phyloP scores from a whole-genome alignment of 2,797 vertebrate genomes.

The Urocyon cinereoargenteus region DNA sequence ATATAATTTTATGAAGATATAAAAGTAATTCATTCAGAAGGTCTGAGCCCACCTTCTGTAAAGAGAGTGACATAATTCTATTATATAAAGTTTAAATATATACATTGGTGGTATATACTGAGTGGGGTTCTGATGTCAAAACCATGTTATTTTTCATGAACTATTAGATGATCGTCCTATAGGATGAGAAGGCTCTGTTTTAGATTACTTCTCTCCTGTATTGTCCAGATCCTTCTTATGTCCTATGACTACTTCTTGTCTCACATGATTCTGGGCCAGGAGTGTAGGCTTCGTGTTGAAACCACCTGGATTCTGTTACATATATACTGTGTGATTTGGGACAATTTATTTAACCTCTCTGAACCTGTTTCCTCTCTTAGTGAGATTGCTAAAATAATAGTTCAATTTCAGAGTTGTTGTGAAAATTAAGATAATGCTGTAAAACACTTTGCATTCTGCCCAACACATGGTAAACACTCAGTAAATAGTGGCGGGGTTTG shows the following conservation, averaged over 20 bases:
- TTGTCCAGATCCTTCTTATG: background rate
- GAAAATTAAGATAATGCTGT: slow-evolving; percentile 5
- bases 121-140: background rate
- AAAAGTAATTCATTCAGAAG: slow-evolving; percentile 48
- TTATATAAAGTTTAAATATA: background rate
- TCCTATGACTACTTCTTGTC: background rate
- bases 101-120: background rate
- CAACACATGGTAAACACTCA: background rate
- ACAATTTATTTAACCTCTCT: background rate
- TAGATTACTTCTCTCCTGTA: background rate
- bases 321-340: background rate
- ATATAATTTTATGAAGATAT: background rate
- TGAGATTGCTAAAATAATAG: background rate
- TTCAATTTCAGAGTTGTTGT: background rate
- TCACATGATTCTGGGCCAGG: background rate
- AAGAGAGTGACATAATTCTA: slow-evolving; percentile 10
- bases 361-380: background rate
- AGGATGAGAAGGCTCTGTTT: background rate
- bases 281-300: background rate
- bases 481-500: background rate
- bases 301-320: background rate
- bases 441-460: slow-evolving; percentile 20
- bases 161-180: background rate
- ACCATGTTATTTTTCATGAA: background rate
- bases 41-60: background rate